phyloP scores from a whole-genome alignment of 1,140 invertebrate species.

The Meloidogyne chitwoodi region DNA sequence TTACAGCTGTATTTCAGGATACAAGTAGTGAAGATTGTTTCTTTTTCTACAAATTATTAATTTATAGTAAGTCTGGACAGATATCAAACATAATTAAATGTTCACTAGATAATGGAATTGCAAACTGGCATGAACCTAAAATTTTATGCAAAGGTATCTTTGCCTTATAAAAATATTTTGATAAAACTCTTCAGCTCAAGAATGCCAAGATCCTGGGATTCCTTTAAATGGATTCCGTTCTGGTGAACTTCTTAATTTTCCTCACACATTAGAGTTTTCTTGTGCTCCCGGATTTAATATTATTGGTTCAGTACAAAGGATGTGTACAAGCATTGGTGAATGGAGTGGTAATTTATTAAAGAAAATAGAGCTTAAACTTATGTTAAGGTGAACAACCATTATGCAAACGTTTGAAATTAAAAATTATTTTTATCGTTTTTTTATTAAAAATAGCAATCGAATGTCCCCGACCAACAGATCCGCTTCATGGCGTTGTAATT shows the following conservation, averaged over 20 bases:
- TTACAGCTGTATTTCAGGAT: conserved; percentile 85
- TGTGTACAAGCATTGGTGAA: conserved; percentile 60
- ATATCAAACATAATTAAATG: conserved; percentile 76
- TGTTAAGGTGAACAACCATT: conserved; percentile 3
- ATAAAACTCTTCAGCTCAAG: conserved; percentile 67
- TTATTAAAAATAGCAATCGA: conserved; percentile 48
- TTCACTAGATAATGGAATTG: conserved; percentile 74
- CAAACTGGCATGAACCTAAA: conserved; percentile 86
- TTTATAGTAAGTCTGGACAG: not conserved
- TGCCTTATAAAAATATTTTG: not conserved
- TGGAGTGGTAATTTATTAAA: conserved; percentile 61
- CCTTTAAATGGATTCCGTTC: conserved; percentile 84
- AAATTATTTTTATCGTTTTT: not conserved
- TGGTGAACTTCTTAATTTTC: conserved; percentile 82
- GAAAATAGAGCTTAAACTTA: conserved; percentile 57
- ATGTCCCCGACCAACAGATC: conserved; percentile 52
- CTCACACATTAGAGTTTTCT: conserved; percentile 68
- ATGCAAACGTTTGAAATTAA: not conserved
- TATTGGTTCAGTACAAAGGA: conserved; percentile 51
- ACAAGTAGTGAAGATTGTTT: conserved; percentile 56
- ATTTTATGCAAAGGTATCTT: conserved; percentile 84
- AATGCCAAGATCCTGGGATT: conserved; percentile 77
- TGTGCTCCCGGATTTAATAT: conserved; percentile 61
- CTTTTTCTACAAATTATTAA: not conserved
- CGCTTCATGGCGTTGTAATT: conserved; percentile 72